phyloP scores from a whole-genome alignment of 2,888 invertebrate genomes.

The Agrotis puta region DNA sequence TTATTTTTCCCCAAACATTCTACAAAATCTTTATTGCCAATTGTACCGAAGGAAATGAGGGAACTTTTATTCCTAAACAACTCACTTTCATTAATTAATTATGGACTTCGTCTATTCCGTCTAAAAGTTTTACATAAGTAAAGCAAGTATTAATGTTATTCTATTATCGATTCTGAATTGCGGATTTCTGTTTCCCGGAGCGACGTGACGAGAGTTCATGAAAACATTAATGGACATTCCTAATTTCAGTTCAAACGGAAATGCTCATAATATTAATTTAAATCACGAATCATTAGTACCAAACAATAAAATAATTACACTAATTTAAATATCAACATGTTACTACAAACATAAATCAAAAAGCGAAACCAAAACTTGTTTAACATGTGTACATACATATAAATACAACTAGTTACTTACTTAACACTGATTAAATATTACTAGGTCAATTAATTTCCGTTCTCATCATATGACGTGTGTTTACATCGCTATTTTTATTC shows the following conservation, averaged over 20 bases:
- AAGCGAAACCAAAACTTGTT: constrained; percentile 72
- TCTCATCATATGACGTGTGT: constrained; percentile 70
- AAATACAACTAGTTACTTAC: constrained; percentile 56
- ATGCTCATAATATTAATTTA: neutral
- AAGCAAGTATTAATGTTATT: constrained; percentile 57
- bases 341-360: constrained; percentile 59
- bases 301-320: constrained; percentile 24
- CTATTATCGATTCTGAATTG: constrained; percentile 47
- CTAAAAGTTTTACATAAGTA: constrained; percentile 55
- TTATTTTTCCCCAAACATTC: constrained; percentile 42
- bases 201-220: constrained; percentile 29
- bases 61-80: constrained; percentile 53
- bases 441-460: constrained; percentile 81
- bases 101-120: constrained; percentile 39
- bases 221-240: constrained; percentile 7
- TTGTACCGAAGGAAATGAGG: constrained; percentile 47
- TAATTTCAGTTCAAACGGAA: neutral
- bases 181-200: constrained; percentile 17
- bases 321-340: constrained; percentile 30
- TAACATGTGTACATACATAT: constrained; percentile 65
- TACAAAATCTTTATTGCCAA: constrained; percentile 48
- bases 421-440: constrained; percentile 76
- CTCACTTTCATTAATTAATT: constrained; percentile 60
- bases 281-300: neutral
- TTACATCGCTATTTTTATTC: constrained; percentile 33